These are phyloP conservation scores for Schizotus pectinicornis DNA, from an alignment of 2,888 invertebrate species.

Conservation along the genomic window DNA sequence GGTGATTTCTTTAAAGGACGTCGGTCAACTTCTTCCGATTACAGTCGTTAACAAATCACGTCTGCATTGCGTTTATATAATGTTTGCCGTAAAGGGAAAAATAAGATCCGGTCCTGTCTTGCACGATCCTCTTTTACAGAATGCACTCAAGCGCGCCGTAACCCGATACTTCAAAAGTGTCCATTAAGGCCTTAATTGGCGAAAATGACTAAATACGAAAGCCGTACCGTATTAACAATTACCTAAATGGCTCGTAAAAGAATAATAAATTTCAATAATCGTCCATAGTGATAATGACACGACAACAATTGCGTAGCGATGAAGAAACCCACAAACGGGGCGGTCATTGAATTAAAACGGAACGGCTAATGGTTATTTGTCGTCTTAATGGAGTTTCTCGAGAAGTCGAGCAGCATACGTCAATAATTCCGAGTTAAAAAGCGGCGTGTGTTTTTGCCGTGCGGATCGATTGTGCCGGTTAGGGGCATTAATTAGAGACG, in stretches of 20 bases:
- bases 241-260: constrained; percentile 29
- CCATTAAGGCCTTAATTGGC: constrained; percentile 20
- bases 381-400: constrained; percentile 26
- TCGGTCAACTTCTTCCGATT: too few species aligned
- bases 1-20: too few species aligned
- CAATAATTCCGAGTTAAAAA: too few species aligned
- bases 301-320: constrained; percentile 19
- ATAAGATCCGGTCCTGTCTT: too few species aligned
- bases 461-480: not conserved
- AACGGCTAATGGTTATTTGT: constrained; percentile 28
- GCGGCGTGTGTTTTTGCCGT: too few species aligned
- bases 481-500: constrained; percentile 30
- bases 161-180: too few species aligned
- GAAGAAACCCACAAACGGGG: too few species aligned
- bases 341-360: constrained; percentile 21
- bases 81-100: too few species aligned
- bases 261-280: constrained; percentile 31
- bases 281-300: constrained; percentile 24
- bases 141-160: too few species aligned
- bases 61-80: too few species aligned
- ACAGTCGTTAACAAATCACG: too few species aligned
- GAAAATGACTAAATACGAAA: constrained; percentile 31
- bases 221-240: constrained; percentile 28
- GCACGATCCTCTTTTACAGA: too few species aligned
- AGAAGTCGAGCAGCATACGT: constrained; percentile 3